Evolutionary conservation across 1,140 invertebrate genomes (phyloP), one percentile per base, ranked within the genome.

Genomic region (Macrosteles quadrilineatus): DNA sequence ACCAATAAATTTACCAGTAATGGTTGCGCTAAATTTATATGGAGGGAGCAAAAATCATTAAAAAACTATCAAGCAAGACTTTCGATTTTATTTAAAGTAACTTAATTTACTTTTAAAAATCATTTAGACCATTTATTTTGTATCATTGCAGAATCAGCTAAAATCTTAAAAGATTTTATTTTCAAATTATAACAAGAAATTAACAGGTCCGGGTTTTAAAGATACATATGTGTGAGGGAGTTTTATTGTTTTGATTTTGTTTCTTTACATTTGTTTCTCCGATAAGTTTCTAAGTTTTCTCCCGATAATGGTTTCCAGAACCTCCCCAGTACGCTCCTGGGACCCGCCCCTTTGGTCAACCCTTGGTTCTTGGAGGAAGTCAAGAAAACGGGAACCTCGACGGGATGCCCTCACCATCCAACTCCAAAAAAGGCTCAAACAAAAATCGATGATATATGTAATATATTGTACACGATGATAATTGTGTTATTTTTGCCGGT

Each of bases 261-360:
- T 25, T 59, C n/a, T n/a, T n/a, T n/a, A n/a, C n/a, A n/a, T n/a
- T 14, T 53, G 21, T 53, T 53, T 68, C 4, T 2, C 30, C 32
- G 30, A 47, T 27, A 11, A 21, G 19, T 55, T 73, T 83, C 68
- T 53, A 73, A 23, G 68, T 43, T 40, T 70, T 71, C 74, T 27
- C 75, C 73, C 57, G 23, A n/a, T 64, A 40, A 64, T 62, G n/a
- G 14, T 70, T 73, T 73, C 32, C 74, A 72, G 76, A 77, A 73
- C 70, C 74, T 63, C 53, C 73, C 40, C 73, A 73, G 67, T 77
- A 85, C 76, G 81, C 85, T 76, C 84, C 86, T 63, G 87, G 86
- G 72, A 88, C 86, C 72, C 85, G 90, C 79, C 88, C 89, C 40
- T 91, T 91, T 78, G 90, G 90, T 75, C 88, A 91, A 76, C 90